phyloP scores from a whole-genome alignment of 2,797 vertebrate genomes.

The Notolepis coatsorum region DNA sequence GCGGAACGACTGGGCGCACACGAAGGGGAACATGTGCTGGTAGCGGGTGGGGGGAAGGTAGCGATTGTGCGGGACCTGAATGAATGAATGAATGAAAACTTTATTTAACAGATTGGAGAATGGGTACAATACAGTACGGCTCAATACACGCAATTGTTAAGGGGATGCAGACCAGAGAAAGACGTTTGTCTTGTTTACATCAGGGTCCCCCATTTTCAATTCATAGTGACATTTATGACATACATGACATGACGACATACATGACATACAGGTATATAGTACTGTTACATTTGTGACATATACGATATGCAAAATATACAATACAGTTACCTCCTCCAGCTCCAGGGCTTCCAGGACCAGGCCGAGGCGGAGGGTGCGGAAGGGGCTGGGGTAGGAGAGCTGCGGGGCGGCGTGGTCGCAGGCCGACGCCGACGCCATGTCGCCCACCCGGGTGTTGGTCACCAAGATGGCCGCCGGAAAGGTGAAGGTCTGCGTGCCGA shows the following conservation, averaged over 20 bases:
- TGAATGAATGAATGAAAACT: too few relatives aligned
- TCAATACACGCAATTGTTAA: too few relatives aligned
- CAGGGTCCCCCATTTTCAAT: too few relatives aligned
- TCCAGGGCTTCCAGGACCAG: slow-evolving; percentile 89
- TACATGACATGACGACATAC: too few relatives aligned
- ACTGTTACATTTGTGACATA: too few relatives aligned
- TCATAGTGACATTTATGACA: too few relatives aligned
- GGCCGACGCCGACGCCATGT: slow-evolving; percentile 96
- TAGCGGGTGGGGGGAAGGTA: slow-evolving; percentile 88
- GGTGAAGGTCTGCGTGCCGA: slow-evolving; percentile 97
- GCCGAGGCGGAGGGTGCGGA: slow-evolving; percentile 93
- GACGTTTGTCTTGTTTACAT: too few relatives aligned
- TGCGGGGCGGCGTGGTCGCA: slow-evolving; percentile 97
- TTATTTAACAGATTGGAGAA: too few relatives aligned
- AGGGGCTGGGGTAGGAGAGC: slow-evolving; percentile 95
- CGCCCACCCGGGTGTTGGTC: slow-evolving; percentile 96
- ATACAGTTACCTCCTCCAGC: slow-evolving; percentile 69
- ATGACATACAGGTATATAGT: too few relatives aligned
- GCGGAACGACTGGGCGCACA: slow-evolving; percentile 96
- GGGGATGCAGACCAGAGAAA: too few relatives aligned
- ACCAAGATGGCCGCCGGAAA: slow-evolving; percentile 95
- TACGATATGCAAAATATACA: too few relatives aligned
- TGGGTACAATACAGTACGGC: too few relatives aligned
- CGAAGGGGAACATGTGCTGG: slow-evolving; percentile 94
- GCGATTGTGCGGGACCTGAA: slow-evolving; percentile 84